Evolutionary conservation across 2,888 invertebrate genomes (phyloP).

Genomic region (Hyalella azteca): DNA sequence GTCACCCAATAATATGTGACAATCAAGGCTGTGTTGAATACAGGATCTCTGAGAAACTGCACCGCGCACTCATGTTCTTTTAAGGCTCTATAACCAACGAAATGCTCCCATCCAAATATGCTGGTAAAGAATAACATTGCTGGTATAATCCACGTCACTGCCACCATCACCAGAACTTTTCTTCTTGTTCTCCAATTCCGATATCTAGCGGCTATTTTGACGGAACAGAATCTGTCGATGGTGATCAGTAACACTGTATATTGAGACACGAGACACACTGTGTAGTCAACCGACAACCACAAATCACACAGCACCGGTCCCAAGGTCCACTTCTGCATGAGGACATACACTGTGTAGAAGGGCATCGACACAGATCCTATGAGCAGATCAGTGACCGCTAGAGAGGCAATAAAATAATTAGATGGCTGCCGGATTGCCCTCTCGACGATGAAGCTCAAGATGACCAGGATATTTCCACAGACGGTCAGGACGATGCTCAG

Average conservation of each 20-base stretch:
- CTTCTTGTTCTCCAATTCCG: constrained; percentile 95
- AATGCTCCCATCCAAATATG: constrained; percentile 99
- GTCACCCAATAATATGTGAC: constrained; percentile 98
- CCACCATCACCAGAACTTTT: constrained; percentile 95
- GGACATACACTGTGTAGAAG: constrained; percentile 95
- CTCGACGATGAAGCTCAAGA: constrained; percentile 81
- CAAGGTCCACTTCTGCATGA: constrained; percentile 96
- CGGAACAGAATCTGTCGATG: constrained; percentile 97
- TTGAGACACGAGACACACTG: constrained; percentile 97
- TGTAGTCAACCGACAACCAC: constrained; percentile 98
- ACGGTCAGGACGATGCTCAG: constrained; percentile 91
- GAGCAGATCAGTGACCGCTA: constrained; percentile 95
- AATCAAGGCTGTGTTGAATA: constrained; percentile 95
- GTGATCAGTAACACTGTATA: constrained; percentile 98
- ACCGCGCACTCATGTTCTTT: constrained; percentile 90
- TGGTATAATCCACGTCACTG: constrained; percentile 96
- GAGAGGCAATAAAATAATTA: constrained; percentile 98
- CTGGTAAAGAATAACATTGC: constrained; percentile 95
- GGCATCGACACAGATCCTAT: constrained; percentile 99
- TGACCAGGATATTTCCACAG: constrained; percentile 92
- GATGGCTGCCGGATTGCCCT: constrained; percentile 82
- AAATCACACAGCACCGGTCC: constrained; percentile 95
- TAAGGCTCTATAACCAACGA: constrained; percentile 88
- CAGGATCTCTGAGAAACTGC: constrained; percentile 95
- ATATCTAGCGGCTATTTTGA: constrained; percentile 98